Conservation (phyloP, 2,797 vertebrate species). For the Oryzias sinensis region DNA sequence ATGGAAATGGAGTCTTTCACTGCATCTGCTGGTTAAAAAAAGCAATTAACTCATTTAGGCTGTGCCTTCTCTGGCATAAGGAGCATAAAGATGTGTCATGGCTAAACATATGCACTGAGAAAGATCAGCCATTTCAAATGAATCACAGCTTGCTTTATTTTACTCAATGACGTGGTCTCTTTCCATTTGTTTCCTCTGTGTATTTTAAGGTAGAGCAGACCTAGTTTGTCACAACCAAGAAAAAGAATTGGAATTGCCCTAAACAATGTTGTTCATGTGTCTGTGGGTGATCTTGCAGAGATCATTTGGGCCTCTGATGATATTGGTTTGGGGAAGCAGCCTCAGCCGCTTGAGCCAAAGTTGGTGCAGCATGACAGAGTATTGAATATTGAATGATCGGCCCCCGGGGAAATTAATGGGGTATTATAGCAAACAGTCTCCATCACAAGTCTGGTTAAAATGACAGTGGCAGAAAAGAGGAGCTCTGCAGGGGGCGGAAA, state of each 20-base stretch:
- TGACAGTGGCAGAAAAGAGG: slow-evolving; percentile 52
- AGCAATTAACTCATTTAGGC: slow-evolving; percentile 8
- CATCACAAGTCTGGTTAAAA: slow-evolving; percentile 58
- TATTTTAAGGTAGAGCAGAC: slow-evolving; percentile 18
- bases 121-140: slow-evolving; percentile 37
- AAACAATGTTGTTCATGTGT: slow-evolving; percentile 24
- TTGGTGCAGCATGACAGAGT: slow-evolving; percentile 55
- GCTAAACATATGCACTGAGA: slow-evolving; percentile 30
- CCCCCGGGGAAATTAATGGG: slow-evolving; percentile 74
- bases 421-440: slow-evolving; percentile 57
- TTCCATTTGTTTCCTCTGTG: slow-evolving; percentile 5
- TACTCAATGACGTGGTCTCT: slow-evolving; percentile 3
- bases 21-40: slow-evolving; percentile 1
- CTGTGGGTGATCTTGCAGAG: slow-evolving; percentile 27
- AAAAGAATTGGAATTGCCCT: slow-evolving; percentile 7
- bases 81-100: slow-evolving; percentile 19
- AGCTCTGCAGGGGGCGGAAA: slow-evolving; percentile 37
- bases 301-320: slow-evolving; percentile 44
- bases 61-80: slow-evolving; percentile 12
- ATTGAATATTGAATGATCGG: slow-evolving; percentile 77
- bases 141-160: slow-evolving; percentile 25
- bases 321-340: slow-evolving; percentile 48
- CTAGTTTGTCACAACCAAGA: slow-evolving; percentile 17
- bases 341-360: slow-evolving; percentile 48
- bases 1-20: slow-evolving; percentile 9